Conservation (phyloP, 2,888 invertebrate species). For the Drosophila falleni region DNA sequence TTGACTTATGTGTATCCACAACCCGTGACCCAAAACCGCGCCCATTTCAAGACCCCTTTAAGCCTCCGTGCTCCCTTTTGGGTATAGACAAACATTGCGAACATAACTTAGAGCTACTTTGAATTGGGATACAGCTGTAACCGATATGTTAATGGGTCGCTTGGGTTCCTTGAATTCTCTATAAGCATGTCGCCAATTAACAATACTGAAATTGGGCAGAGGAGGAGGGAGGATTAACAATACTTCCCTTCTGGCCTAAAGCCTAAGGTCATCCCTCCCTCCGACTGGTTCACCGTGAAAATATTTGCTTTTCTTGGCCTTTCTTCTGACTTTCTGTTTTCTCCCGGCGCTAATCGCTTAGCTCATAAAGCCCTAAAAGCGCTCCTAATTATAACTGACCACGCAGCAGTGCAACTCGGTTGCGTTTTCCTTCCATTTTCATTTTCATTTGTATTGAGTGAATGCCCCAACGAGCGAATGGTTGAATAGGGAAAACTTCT, state of each 20-base stretch:
- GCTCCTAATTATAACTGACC: conserved; percentile 81
- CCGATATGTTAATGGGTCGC: conserved; percentile 58
- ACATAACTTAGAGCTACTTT: conserved; percentile 52
- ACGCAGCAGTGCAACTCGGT: conserved; percentile 75
- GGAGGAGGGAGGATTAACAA: neutral
- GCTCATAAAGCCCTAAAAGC: conserved; percentile 66
- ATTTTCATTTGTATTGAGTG: conserved; percentile 44
- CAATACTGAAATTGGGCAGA: conserved; percentile 62
- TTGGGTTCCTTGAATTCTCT: conserved; percentile 32
- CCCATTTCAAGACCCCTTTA: conserved; percentile 31
- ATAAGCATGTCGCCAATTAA: conserved; percentile 70
- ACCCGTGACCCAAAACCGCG: conserved; percentile 25
- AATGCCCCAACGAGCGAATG: conserved; percentile 43
- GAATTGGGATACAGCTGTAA: conserved; percentile 52
- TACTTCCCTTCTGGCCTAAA: neutral
- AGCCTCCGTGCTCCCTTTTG: neutral
- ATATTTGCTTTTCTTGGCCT: conserved; percentile 42
- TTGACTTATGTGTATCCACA: conserved; percentile 27
- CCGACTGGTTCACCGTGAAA: conserved; percentile 57
- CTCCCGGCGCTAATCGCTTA: conserved; percentile 68
- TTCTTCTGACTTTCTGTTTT: conserved; percentile 10
- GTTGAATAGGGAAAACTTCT: conserved; percentile 58
- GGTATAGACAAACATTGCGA: conserved; percentile 29
- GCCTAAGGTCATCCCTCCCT: conserved; percentile 12
- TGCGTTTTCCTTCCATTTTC: conserved; percentile 50